phyloP scores from a whole-genome alignment of 2,888 invertebrate genomes.

The Serripes groenlandicus region DNA sequence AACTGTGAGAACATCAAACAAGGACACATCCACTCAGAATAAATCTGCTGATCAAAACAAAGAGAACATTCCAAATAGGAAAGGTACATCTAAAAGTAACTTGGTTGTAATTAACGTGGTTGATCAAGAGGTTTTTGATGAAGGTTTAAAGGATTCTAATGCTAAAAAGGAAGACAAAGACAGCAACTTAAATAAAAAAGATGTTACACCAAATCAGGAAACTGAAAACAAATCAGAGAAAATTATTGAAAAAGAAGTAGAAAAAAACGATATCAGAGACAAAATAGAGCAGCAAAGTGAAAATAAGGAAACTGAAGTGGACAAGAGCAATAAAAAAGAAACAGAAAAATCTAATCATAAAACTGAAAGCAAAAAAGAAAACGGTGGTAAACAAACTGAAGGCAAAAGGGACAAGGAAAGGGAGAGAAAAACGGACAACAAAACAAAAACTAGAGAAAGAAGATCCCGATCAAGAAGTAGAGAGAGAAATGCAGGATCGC shows the following conservation, averaged over 20 bases:
- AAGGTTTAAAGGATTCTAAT: neutral
- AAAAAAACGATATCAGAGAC: neutral
- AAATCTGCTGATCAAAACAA: slow-evolving; percentile 49
- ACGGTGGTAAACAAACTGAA: neutral
- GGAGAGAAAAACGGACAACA: slow-evolving; percentile 23
- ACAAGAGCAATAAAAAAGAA: neutral
- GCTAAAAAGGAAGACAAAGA: neutral
- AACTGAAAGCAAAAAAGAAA: slow-evolving; percentile 4
- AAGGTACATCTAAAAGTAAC: slow-evolving; percentile 13
- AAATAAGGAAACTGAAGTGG: neutral
- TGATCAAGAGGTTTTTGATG: neutral
- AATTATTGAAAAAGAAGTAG: neutral
- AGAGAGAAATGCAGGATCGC: slow-evolving; percentile 27
- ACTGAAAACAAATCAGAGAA: neutral
- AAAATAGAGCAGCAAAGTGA: neutral
- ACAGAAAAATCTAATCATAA: neutral
- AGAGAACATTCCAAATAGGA: slow-evolving; percentile 46
- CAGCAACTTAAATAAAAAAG: neutral
- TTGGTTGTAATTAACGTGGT: slow-evolving; percentile 19
- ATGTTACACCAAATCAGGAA: neutral
- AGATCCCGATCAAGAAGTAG: slow-evolving; percentile 47
- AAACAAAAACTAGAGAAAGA: slow-evolving; percentile 10
- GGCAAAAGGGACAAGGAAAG: slow-evolving; percentile 15
- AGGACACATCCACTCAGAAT: slow-evolving; percentile 14
- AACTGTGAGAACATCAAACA: slow-evolving; percentile 2